Conservation (phyloP, 2,888 invertebrate species). For the Leucophora obtusa region DNA sequence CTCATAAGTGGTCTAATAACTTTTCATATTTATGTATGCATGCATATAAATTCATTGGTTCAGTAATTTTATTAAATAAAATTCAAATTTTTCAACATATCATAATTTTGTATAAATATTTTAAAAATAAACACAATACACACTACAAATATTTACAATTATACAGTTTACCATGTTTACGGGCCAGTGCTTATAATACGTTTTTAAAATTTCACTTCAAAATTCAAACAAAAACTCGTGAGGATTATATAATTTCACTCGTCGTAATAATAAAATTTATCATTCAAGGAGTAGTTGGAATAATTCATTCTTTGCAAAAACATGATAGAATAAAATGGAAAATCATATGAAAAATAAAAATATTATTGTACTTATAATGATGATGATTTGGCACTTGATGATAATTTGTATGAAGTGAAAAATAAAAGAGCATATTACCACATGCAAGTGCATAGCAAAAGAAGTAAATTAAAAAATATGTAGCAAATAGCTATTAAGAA, state of each 20-base stretch:
- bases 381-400: constrained; percentile 42
- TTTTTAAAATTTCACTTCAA: background rate
- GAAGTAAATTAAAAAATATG: constrained; percentile 4
- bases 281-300: background rate
- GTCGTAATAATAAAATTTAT: background rate
- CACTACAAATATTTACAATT: background rate
- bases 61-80: background rate
- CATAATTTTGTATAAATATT: background rate
- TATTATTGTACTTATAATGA: background rate
- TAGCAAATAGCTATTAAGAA: constrained; percentile 37
- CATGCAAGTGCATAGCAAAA: too few species aligned
- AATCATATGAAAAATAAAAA: background rate
- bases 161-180: background rate
- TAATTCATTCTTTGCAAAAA: constrained; percentile 8
- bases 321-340: background rate
- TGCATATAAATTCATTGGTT: background rate
- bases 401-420: constrained; percentile 29
- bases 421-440: too few species aligned
- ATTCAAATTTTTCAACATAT: background rate
- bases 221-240: background rate
- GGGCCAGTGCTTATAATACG: background rate
- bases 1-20: too few species aligned
- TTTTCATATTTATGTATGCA: too few species aligned
- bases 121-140: background rate
- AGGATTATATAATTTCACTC: background rate